Evolutionary conservation across 1,140 invertebrate genomes (phyloP).

Genomic region (Ylistrum balloti): DNA sequence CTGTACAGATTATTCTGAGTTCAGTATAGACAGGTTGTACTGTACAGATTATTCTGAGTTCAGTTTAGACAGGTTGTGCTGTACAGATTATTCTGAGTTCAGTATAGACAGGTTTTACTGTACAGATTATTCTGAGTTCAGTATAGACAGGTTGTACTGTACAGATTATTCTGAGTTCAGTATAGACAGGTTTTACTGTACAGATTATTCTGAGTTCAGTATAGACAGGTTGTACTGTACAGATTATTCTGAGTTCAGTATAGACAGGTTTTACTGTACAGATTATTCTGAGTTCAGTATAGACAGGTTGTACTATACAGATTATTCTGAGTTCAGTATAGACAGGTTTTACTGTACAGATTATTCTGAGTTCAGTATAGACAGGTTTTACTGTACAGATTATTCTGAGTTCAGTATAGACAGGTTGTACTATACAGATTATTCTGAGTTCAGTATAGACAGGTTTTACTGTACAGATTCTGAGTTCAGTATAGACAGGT

Average conservation of each 20-base stretch:
- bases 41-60: neutral
- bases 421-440: neutral
- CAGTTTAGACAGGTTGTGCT: too few relatives aligned
- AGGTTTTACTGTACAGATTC: neutral
- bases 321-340: too few relatives aligned
- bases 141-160: constrained; percentile 15
- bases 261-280: constrained; percentile 2
- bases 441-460: neutral
- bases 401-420: neutral
- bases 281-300: neutral
- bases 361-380: neutral
- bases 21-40: neutral
- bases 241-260: too few relatives aligned
- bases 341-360: neutral
- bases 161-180: too few relatives aligned
- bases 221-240: constrained; percentile 10
- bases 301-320: constrained; percentile 20
- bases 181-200: neutral
- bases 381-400: neutral
- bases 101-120: neutral
- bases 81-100: too few relatives aligned
- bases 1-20: neutral
- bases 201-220: neutral
- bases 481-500: constrained; percentile 4
- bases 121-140: too few relatives aligned